Evolutionary conservation across 2,113 vertebrate genomes (phyloP), one percentile per base, ranked within the genome.

Genomic region (Desmodus rotundus): DNA sequence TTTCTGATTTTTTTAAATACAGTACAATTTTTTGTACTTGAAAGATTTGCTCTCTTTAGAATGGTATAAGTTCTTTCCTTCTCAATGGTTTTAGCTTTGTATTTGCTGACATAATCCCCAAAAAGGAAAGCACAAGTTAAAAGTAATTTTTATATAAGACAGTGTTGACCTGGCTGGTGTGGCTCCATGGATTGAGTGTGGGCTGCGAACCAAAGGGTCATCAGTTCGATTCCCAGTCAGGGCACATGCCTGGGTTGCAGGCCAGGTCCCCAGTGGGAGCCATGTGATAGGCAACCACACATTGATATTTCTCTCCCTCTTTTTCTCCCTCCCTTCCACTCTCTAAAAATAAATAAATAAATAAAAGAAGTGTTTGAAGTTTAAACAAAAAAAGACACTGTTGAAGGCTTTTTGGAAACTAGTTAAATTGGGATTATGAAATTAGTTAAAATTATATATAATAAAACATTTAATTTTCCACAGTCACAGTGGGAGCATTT

Each of bases 361-460:
- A n/a, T n/a, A n/a, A n/a, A n/a, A n/a, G n/a, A n/a, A n/a, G n/a
- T n/a, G n/a, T n/a, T n/a, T n/a, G n/a, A n/a, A n/a, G n/a, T n/a
- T n/a, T n/a, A n/a, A n/a, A n/a, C n/a, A n/a, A n/a, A n/a, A n/a
- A n/a, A 74, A 76, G 38, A 84, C 70, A 14, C 16, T 70, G 11
- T 86, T 92, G 43, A 5, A 74, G 47, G 15, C 7, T 86, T 86
- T 77, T 78, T 87, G 78, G 26, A 24, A 22, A 88, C 20, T 86
- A 38, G 38, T 78, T 70, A 82, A 45, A 43, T 56, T 45, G 16
- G 1, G 8, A 63, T 80, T 84, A 80, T 54, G 58, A 70, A 87
- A 43, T 94, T 82, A 89, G 52, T 73, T 92, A 85, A 88, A 88
- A 54, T 91, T 26, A 70, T 85, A 47, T 88, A 61, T 86, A 65